Evolutionary conservation across 2,113 vertebrate genomes (phyloP).

Genomic region (Bos javanicus): DNA sequence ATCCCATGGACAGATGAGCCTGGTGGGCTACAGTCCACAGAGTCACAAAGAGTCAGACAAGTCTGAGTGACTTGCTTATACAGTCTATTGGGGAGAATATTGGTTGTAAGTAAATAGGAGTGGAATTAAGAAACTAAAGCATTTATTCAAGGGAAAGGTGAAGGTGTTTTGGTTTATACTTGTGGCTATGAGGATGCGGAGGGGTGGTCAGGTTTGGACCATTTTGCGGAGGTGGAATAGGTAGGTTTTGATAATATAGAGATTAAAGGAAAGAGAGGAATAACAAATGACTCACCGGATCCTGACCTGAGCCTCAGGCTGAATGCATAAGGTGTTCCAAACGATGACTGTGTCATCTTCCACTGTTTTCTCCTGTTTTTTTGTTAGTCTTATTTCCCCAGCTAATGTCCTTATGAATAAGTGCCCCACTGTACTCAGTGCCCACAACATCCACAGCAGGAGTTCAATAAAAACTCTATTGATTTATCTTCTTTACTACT

Average conservation of each 20-base stretch:
- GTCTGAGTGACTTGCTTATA: neutral
- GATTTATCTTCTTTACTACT: neutral
- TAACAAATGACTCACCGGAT: neutral
- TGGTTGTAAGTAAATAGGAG: neutral
- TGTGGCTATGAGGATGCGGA: neutral
- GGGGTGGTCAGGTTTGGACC: neutral
- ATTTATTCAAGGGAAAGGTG: neutral
- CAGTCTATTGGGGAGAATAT: neutral
- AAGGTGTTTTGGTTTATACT: neutral
- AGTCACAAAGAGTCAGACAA: neutral
- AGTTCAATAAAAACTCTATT: neutral
- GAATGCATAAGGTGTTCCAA: neutral
- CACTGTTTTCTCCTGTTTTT: neutral
- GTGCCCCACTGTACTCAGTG: neutral
- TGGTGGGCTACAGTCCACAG: neutral
- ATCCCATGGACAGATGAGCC: neutral
- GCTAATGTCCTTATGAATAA: neutral
- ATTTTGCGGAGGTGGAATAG: neutral
- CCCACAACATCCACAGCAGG: neutral
- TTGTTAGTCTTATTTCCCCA: neutral
- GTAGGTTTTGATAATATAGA: neutral
- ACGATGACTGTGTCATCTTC: accelerated
- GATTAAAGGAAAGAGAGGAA: neutral
- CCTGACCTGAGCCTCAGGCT: neutral
- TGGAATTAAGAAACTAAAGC: neutral